Conservation (phyloP, 2,888 invertebrate species). For the Ditula angustiorana region DNA sequence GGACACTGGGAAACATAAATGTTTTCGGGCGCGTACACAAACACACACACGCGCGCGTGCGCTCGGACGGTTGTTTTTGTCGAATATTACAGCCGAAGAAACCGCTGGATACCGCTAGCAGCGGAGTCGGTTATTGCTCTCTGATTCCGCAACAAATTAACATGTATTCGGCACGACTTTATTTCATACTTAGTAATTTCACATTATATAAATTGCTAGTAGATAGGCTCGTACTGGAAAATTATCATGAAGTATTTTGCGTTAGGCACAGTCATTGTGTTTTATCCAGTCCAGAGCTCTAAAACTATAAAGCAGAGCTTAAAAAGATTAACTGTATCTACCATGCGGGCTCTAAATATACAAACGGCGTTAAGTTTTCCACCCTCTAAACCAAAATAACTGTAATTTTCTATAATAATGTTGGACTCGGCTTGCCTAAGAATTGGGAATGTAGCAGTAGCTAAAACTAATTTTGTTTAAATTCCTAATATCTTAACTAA, state of each 20-base stretch:
- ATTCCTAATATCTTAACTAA: no score
- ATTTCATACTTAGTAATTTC: slow-evolving; percentile 79
- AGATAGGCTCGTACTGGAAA: slow-evolving; percentile 34
- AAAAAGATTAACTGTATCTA: no score
- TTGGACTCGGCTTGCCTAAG: no score
- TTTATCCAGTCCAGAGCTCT: no score
- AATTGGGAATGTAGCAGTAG: no score
- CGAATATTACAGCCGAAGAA: slow-evolving; percentile 79
- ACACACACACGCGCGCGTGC: slow-evolving; percentile 47
- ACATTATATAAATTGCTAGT: slow-evolving; percentile 67
- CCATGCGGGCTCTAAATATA: no score
- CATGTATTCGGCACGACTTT: slow-evolving; percentile 84
- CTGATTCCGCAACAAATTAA: slow-evolving; percentile 85
- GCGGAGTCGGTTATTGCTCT: slow-evolving; percentile 82
- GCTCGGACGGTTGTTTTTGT: slow-evolving; percentile 72
- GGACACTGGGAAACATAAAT: slow-evolving; percentile 60
- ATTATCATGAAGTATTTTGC: background rate
- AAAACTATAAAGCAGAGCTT: no score
- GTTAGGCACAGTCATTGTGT: no score
- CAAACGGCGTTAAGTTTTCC: no score
- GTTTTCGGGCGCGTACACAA: background rate
- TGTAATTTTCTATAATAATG: no score
- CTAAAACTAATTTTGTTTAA: no score
- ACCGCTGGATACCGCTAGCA: slow-evolving; percentile 83
- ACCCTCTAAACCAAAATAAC: no score